Base-by-base conservation (phyloP, 2,797 vertebrate genomes). In the Anguilla pacifica region DNA sequence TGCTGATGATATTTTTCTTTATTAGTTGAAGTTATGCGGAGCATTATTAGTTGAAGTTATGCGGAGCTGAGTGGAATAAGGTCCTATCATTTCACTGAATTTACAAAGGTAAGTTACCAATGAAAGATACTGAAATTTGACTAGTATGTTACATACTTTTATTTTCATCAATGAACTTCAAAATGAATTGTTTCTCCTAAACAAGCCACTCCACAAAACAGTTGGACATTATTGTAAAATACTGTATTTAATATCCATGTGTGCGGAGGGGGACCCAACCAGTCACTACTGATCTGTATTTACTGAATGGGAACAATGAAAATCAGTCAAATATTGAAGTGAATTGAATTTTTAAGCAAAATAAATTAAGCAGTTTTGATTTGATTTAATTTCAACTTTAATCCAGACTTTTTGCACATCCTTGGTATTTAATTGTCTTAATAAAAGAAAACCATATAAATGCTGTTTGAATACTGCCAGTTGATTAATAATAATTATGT, bases 391-490 rank as follows among this genome's bases (percentile, higher is more conserved):
- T 91, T 89, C 88, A 88, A 94, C 90, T 93, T 95, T 95, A 95
- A 96, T 95, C 95, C 95, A 96, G 96, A 97, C 97, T 96, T 97
- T 97, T 97, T 97, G 97, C 97, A 97, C 97, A 97, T 96, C 95
- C 96, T 96, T 97, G 96, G 96, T 97, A 97, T 98, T 97, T 96
- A 96, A 97, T 95, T 96, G 97, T 98, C 97, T 97, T 97, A 96
- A 96, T 94, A 96, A 96, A 94, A 93, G 92, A 96, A 92, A 89
- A 91, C 13, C 6, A 77, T 67, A 89, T 95, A 96, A 95, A 95
- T 95, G 96, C 96, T 97, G 97, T 98, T 97, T 97, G 96, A 96
- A 97, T 97, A 96, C 97, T 98, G 97, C 97, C 96, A 96, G 94
- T 96, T 96, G 95, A 96, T 96, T 96, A 96, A 96, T 92, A 92